These are phyloP conservation scores for Brienomyrus longianalis DNA, from an alignment of 2,113 vertebrate genomes.

Conservation along the genomic window DNA sequence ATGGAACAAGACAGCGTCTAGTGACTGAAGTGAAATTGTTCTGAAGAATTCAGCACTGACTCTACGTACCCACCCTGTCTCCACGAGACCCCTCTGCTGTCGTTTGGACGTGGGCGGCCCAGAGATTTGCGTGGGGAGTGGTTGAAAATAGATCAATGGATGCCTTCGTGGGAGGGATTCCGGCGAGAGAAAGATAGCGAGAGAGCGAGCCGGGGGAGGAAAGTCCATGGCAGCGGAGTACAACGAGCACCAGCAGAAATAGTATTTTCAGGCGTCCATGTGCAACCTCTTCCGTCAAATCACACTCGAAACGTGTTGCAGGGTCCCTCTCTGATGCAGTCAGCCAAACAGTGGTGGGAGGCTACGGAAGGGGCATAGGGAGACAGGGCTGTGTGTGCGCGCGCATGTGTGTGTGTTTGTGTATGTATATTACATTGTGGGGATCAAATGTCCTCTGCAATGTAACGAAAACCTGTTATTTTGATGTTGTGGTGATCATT, in stretches of 20 bases:
- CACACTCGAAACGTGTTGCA: background rate
- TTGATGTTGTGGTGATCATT: no score
- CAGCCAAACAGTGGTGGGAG: background rate
- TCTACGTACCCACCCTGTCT: background rate
- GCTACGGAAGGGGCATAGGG: background rate
- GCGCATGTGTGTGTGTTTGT: background rate
- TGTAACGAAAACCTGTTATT: no score
- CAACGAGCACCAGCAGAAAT: background rate
- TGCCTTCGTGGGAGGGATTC: slow-evolving; percentile 5
- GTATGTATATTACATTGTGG: no score
- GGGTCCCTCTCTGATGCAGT: background rate
- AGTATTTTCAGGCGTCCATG: background rate
- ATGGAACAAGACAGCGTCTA: background rate
- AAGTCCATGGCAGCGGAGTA: background rate
- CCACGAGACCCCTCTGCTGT: background rate
- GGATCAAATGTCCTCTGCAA: no score
- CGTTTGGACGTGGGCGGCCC: background rate
- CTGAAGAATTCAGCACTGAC: background rate
- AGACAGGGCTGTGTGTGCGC: background rate
- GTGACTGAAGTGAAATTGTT: background rate
- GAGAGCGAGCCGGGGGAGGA: background rate
- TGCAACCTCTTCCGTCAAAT: background rate
- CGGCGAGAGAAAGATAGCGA: background rate
- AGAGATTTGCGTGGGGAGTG: background rate
- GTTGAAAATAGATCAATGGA: slow-evolving; percentile 16